Percentiles rank a stretch among this genome's conserved stretches.
phyloP scores from a whole-genome alignment of 2,113 vertebrate species.

The human region DNA sequence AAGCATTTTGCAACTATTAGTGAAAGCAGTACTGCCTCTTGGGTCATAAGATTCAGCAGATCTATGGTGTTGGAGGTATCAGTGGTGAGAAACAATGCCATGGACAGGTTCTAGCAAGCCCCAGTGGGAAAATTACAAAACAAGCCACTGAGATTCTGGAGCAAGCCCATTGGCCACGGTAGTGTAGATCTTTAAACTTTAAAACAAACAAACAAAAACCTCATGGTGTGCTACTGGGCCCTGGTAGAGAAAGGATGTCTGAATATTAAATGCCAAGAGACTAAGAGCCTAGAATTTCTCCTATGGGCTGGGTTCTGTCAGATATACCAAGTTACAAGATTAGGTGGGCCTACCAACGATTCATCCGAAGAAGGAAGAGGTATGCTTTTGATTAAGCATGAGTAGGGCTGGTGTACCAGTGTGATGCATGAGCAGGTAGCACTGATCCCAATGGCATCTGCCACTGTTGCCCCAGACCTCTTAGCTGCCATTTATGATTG shows the following conservation, averaged over 20 bases:
- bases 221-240: neutral
- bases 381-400: neutral
- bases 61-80: neutral
- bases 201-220: neutral
- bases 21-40: neutral
- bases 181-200: neutral
- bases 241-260: neutral
- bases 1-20: neutral
- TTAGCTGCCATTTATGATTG: neutral
- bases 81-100: neutral
- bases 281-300: neutral
- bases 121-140: neutral
- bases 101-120: neutral
- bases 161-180: neutral
- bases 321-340: neutral
- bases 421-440: neutral
- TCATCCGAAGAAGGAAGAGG: neutral
- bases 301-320: neutral
- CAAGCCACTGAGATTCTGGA: neutral
- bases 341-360: neutral
- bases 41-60: neutral
- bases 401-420: neutral
- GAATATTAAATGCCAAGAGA: neutral
- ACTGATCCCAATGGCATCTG: neutral
- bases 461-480: neutral